Percentiles rank a stretch among this genome's conserved stretches.
Conservation (phyloP, 2,113 vertebrate species). For the Megaleporinus macrocephalus region DNA sequence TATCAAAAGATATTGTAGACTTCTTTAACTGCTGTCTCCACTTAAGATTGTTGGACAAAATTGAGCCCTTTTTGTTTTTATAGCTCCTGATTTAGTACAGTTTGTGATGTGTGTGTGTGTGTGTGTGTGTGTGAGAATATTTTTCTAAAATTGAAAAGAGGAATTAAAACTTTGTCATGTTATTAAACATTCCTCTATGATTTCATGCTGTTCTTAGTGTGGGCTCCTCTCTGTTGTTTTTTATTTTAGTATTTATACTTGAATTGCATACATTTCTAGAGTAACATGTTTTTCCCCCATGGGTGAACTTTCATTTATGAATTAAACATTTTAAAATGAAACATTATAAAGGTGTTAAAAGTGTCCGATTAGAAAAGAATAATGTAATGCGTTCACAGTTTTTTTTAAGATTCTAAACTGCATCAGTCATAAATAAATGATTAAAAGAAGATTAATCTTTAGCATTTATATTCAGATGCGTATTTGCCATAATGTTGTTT, state of each 20-base stretch:
- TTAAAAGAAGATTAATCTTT: not conserved
- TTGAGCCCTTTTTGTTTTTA: not conserved
- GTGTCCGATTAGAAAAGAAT: no score
- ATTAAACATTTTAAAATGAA: no score
- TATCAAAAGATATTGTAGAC: not conserved
- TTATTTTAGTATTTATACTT: no score
- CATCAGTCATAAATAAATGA: not conserved
- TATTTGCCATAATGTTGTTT: not conserved
- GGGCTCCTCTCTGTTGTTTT: not conserved
- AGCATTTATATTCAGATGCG: not conserved
- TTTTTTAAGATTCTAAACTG: not conserved
- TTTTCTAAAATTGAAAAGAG: constrained; percentile 12
- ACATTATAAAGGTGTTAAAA: no score
- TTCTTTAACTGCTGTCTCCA: not conserved
- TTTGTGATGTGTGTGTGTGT: not conserved
- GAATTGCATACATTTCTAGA: no score
- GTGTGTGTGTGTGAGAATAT: constrained; percentile 16
- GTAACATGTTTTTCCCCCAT: no score
- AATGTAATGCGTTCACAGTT: no score
- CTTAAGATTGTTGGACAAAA: not conserved
- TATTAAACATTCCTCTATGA: constrained; percentile 3
- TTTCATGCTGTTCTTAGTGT: not conserved
- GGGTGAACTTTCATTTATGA: no score
- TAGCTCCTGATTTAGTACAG: not conserved
- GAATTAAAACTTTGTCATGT: constrained; percentile 8